These are phyloP conservation scores for Acanthurus tractus DNA, from an alignment of 2,797 vertebrate species.

Conservation along the genomic window DNA sequence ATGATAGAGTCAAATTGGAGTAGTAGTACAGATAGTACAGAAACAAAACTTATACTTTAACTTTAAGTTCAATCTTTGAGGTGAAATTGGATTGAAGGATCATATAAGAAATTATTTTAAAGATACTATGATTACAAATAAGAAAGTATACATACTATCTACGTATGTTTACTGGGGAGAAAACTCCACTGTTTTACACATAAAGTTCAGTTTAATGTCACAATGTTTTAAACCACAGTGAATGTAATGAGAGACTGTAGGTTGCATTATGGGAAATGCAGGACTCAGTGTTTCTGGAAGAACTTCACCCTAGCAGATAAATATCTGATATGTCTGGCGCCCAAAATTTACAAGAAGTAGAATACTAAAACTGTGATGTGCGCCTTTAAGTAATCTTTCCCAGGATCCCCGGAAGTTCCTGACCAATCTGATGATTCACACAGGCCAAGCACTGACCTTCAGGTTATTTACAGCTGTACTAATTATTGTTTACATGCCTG, in stretches of 20 bases:
- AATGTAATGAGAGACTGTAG: neutral
- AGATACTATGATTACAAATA: too few relatives aligned
- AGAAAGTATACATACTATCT: too few relatives aligned
- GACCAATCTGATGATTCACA: slow-evolving; percentile 60
- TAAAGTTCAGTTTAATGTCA: neutral
- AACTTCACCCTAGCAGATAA: neutral
- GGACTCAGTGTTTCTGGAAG: neutral
- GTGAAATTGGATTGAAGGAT: neutral
- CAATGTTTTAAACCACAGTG: neutral
- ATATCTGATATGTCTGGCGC: neutral
- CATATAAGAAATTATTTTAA: too few relatives aligned
- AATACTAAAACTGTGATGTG: neutral
- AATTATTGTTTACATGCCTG: slow-evolving; percentile 51
- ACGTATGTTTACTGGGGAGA: too few relatives aligned
- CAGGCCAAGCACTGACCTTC: slow-evolving; percentile 50
- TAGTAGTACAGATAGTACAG: too few relatives aligned
- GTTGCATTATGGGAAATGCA: slow-evolving; percentile 13
- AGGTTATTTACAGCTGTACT: slow-evolving; percentile 50
- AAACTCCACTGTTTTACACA: neutral
- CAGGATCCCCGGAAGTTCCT: slow-evolving; percentile 6
- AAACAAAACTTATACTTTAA: too few relatives aligned
- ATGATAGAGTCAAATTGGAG: too few relatives aligned
- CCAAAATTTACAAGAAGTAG: neutral
- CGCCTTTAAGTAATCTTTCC: slow-evolving; percentile 21
- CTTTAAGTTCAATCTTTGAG: too few relatives aligned